Conservation (phyloP, 2,797 vertebrate species). For the Rhyacichthys aspro region DNA sequence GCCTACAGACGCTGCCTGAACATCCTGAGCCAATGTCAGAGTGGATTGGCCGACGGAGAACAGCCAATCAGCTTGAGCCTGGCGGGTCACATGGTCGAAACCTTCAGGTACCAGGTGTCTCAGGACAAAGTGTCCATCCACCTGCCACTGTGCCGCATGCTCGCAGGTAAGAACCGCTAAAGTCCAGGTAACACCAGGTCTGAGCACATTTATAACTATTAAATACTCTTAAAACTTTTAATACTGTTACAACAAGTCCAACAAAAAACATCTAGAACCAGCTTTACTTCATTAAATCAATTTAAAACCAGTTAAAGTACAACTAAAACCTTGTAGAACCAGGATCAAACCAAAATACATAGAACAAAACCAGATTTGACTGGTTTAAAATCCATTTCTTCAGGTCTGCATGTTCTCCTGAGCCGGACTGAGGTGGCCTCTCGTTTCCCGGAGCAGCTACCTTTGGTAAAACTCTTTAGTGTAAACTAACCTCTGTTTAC, state of each 20-base stretch:
- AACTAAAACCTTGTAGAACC: too few relatives aligned
- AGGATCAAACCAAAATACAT: too few relatives aligned
- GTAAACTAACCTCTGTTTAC: too few relatives aligned
- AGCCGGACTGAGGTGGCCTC: slow-evolving; percentile 94
- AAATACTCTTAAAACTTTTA: too few relatives aligned
- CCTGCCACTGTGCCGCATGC: slow-evolving; percentile 91
- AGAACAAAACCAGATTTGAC: too few relatives aligned
- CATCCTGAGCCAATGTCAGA: slow-evolving; percentile 88
- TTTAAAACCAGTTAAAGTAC: too few relatives aligned
- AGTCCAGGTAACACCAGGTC: not conserved
- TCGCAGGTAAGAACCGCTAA: slow-evolving; percentile 84
- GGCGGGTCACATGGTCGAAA: slow-evolving; percentile 92
- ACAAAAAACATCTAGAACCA: too few relatives aligned
- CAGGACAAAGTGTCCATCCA: slow-evolving; percentile 98
- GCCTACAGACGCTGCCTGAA: slow-evolving; percentile 92
- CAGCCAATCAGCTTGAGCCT: slow-evolving; percentile 92
- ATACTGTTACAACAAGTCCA: too few relatives aligned
- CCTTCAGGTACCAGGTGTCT: slow-evolving; percentile 94
- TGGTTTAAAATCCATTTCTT: not conserved
- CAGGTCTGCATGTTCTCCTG: slow-evolving; percentile 93
- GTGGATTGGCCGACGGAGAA: slow-evolving; percentile 90
- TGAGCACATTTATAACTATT: too few relatives aligned
- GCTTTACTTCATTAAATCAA: too few relatives aligned
- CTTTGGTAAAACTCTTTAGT: slow-evolving; percentile 66
- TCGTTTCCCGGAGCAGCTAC: slow-evolving; percentile 91